A percentile compares a stretch with the other conserved stretches of the same genome.
These are phyloP conservation scores for Lophius americanus DNA, from an alignment of 2,797 vertebrate species.

Conservation along the genomic window DNA sequence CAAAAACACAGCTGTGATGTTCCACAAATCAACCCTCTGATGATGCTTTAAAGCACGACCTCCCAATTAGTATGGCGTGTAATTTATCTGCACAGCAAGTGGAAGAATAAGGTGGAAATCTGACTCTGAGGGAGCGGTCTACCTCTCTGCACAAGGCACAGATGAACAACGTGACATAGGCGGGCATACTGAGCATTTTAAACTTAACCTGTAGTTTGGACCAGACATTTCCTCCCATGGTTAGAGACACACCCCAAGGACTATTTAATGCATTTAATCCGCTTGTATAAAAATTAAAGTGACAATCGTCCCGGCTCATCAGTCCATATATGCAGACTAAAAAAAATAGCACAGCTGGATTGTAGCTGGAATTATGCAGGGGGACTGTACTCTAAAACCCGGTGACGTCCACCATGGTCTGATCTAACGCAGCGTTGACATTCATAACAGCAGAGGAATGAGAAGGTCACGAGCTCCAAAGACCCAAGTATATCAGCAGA, in stretches of 20 bases:
- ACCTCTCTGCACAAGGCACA: slow-evolving; percentile 57
- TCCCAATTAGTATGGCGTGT: slow-evolving; percentile 32
- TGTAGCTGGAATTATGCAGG: slow-evolving; percentile 28
- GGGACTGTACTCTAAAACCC: slow-evolving; percentile 13
- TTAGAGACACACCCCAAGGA: slow-evolving; percentile 22
- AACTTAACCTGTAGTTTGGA: slow-evolving; percentile 11
- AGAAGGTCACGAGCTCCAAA: slow-evolving; percentile 25
- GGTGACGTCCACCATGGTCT: slow-evolving; percentile 23
- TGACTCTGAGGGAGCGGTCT: slow-evolving; percentile 13
- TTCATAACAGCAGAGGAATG: slow-evolving; percentile 46
- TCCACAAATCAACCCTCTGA: slow-evolving; percentile 19
- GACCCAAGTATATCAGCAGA: slow-evolving; percentile 29
- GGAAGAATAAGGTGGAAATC: slow-evolving; percentile 7
- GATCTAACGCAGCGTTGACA: slow-evolving; percentile 46
- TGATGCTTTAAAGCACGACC: slow-evolving; percentile 18
- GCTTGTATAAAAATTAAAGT: slow-evolving; percentile 57
- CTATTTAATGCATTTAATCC: slow-evolving; percentile 53
- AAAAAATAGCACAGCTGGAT: slow-evolving; percentile 61
- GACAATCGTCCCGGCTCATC: slow-evolving; percentile 47
- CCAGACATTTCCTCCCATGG: slow-evolving; percentile 3
- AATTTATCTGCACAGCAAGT: slow-evolving; percentile 26
- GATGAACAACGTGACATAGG: slow-evolving; percentile 16
- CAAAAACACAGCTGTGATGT: slow-evolving; percentile 39
- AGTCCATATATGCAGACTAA: slow-evolving; percentile 35
- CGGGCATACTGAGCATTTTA: slow-evolving; percentile 18